phyloP scores from a whole-genome alignment of 2,888 invertebrate species.

The Sisyra nigra region DNA sequence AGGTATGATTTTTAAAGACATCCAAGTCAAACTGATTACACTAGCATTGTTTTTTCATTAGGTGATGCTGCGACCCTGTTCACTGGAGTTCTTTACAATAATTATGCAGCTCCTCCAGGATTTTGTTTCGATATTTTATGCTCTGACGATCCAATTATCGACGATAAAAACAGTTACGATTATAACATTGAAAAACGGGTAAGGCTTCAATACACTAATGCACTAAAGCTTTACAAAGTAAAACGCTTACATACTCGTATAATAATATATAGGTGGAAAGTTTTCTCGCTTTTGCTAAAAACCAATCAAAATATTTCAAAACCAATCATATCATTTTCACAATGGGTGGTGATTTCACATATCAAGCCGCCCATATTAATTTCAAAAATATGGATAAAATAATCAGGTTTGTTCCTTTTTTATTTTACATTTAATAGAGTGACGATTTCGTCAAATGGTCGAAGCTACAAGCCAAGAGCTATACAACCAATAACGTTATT shows the following conservation, averaged over 20 bases:
- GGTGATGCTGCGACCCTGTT: conserved; percentile 55
- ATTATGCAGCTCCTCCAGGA: conserved; percentile 71
- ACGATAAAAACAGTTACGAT: conserved; percentile 60
- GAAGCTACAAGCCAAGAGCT: conserved; percentile 36
- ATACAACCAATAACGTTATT: conserved; percentile 56
- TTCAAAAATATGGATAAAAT: conserved; percentile 78
- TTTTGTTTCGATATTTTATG: conserved; percentile 90
- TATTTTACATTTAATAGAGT: conserved; percentile 21
- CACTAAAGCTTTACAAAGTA: not conserved
- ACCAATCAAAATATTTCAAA: conserved; percentile 35
- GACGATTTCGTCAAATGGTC: conserved; percentile 39
- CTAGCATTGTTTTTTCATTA: too few relatives aligned
- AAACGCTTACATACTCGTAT: not conserved
- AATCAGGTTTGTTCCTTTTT: conserved; percentile 47
- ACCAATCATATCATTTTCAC: conserved; percentile 71
- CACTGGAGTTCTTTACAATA: conserved; percentile 67
- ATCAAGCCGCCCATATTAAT: conserved; percentile 51
- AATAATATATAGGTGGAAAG: conserved; percentile 33
- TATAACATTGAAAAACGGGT: conserved; percentile 69
- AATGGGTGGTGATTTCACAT: conserved; percentile 88
- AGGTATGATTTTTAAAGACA: conserved; percentile 28
- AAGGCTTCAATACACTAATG: conserved; percentile 15
- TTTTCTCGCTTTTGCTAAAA: conserved; percentile 36
- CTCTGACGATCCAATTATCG: conserved; percentile 69
- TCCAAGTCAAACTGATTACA: too few relatives aligned